Evolutionary conservation across 64 coral and sea anemone genomes (phyloP), one percentile per base, ranked within the genome.

Genomic region (Catalaphyllia jardinei): DNA sequence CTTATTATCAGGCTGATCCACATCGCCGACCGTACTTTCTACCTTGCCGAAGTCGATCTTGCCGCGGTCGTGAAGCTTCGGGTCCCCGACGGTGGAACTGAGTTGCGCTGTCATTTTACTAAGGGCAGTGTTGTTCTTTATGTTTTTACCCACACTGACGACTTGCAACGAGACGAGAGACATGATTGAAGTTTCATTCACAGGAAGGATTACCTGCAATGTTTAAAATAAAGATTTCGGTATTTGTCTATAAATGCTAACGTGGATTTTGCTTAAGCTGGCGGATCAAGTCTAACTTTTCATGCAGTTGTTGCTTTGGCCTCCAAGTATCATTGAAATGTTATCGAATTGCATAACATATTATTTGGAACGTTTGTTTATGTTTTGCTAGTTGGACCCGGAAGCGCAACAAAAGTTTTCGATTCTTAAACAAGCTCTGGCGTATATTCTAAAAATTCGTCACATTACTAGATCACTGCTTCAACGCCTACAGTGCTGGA

Each of bases 161-260:
- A 89, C 65, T 33, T 77, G 64, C n/a, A 95, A 59, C 0, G 87
- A 94, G 7, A 82, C 80, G 8, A 93, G 61, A 25, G 90, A 63
- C 93, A 98, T 94, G 57, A 98, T 88, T 24, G 96, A 92, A 60
- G 87, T 79, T 14, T 52, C 87, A 31, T 93, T 90, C n/a, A 95
- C 93, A 27, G 96, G 96, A 55, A 88, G 74, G 28, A 97, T 87
- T 6, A 91, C 79, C 96, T 98, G 42, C 12, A 46, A 76, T 78
- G 50, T 33, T 49, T 22, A 13, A 77, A 42, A 46, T 46, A 46
- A 46, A 46, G 42, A 46, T 8, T 5, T 46, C 42, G 6, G 42
- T 46, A 46, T 46, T 46, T 46, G 42, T 46, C 42, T 8, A 4
- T 0, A 46, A 46, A 46, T 46, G 42, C 42, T 46, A 46, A 46